phyloP scores from a whole-genome alignment of 1,140 invertebrate species.

The Leptopilina clavipes region DNA sequence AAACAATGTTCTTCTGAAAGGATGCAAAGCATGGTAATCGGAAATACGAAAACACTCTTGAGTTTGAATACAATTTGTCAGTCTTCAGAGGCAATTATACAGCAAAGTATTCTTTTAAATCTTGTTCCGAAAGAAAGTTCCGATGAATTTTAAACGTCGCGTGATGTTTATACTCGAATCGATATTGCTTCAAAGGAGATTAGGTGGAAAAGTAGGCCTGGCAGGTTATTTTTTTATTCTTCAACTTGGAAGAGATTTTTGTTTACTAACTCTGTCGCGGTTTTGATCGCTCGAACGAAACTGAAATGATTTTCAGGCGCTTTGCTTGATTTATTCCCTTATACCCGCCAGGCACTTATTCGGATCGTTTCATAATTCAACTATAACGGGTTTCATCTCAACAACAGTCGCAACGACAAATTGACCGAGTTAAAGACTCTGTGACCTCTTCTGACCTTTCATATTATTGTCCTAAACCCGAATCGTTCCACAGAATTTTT shows the following conservation, averaged over 20 bases:
- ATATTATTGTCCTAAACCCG: background rate
- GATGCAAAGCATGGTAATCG: background rate
- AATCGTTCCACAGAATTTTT: background rate
- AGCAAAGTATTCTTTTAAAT: background rate
- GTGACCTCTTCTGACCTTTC: background rate
- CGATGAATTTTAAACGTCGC: conserved; percentile 11
- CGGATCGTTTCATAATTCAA: background rate
- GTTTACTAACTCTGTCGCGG: conserved; percentile 4
- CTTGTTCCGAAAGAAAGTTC: conserved; percentile 12
- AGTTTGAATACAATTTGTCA: no score
- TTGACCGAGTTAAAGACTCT: background rate
- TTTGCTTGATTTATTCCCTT: background rate
- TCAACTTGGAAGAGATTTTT: background rate
- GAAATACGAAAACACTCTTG: background rate
- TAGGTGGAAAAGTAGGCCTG: background rate
- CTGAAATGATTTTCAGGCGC: conserved; percentile 2
- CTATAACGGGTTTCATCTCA: background rate
- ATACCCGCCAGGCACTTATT: conserved; percentile 3
- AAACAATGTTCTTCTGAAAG: no score
- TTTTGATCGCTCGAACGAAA: background rate
- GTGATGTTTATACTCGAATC: background rate
- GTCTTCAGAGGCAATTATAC: background rate
- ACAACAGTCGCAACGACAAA: background rate
- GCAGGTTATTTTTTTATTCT: background rate
- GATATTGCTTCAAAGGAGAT: conserved; percentile 2